Evolutionary conservation across 1,140 invertebrate genomes (phyloP), one percentile per base, ranked within the genome.

Genomic region (Cyclina sinensis): DNA sequence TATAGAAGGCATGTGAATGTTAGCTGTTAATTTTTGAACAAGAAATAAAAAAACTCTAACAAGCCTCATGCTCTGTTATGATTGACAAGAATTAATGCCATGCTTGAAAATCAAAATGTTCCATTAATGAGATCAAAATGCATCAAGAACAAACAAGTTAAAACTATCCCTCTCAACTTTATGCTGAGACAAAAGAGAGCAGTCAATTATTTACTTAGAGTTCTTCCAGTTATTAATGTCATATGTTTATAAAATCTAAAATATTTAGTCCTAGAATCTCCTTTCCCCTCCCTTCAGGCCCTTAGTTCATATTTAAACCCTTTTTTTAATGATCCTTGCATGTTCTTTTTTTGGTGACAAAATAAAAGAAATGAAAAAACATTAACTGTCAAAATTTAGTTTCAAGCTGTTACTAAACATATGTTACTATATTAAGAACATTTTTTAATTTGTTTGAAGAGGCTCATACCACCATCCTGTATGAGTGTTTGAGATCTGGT

Each of bases 401-500:
- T 24, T 21, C 11, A 74, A 74, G 78, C 78, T 82, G 59, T 68
- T 68, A 82, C 37, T 82, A 82, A 16, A 24, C 43, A 65, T 30
- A 82, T 82, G 80, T 82, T 82, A 82, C 80, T 65, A 82, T 46
- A 65, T 32, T n/a, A 59, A 65, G 57, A 82, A 65, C 27, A 82
- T 14, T 32, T 68, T 39, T 65, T 24, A 16, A 27, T 51, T 4
- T 65, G 65, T 5, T 0, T 48, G 37, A 46, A 54, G 43, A 18
- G 51, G 4, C 46, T 73, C 82, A 48, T 85, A 85, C 82, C 82
- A 57, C 82, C 82, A 24, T 85, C 82, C 59, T 85, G 65, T 57
- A 85, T 27, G 0, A 85, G 68, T 21, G 65, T 73, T 46, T 85
- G 82, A 16, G 82, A 51, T 54, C 82, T 73, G 62, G 82, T 73